phyloP scores from a whole-genome alignment of 2,888 invertebrate species.

The Periphyllus acericola region DNA sequence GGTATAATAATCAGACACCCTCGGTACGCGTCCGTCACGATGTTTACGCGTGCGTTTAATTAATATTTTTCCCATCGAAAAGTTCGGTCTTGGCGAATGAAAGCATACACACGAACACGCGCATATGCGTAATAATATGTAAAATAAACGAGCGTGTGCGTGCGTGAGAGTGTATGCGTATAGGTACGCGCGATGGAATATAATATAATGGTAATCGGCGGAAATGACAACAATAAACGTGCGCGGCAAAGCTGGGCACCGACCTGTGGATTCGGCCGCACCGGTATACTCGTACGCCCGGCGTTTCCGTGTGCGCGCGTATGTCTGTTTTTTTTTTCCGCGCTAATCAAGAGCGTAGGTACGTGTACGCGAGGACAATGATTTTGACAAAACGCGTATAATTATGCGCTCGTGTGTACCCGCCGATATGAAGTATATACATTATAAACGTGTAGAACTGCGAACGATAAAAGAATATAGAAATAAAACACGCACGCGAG shows the following conservation, averaged over 20 bases:
- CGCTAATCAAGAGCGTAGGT: slow-evolving; percentile 1
- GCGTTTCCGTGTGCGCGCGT: background rate
- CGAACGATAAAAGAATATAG: background rate
- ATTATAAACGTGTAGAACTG: background rate
- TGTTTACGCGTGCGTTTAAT: background rate
- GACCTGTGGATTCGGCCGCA: slow-evolving; percentile 51
- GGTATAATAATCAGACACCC: too few species aligned
- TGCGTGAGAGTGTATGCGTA: background rate
- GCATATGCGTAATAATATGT: background rate
- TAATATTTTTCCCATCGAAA: background rate
- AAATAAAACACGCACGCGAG: background rate
- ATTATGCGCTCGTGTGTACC: slow-evolving; percentile 4
- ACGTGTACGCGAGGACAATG: slow-evolving; percentile 15
- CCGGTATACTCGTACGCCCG: background rate
- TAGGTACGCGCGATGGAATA: slow-evolving; percentile 19
- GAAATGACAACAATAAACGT: slow-evolving; percentile 54
- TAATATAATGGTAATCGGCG: slow-evolving; percentile 52
- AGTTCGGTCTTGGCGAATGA: background rate
- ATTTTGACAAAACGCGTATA: slow-evolving; percentile 40
- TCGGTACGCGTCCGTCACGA: background rate
- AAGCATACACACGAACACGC: background rate
- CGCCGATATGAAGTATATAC: background rate
- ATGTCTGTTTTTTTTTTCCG: slow-evolving; percentile 25
- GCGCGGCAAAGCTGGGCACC: slow-evolving; percentile 43
- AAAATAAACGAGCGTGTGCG: too few species aligned